Evolutionary conservation across 2,888 invertebrate genomes (phyloP).

Genomic region (Scaptomyza reducta): DNA sequence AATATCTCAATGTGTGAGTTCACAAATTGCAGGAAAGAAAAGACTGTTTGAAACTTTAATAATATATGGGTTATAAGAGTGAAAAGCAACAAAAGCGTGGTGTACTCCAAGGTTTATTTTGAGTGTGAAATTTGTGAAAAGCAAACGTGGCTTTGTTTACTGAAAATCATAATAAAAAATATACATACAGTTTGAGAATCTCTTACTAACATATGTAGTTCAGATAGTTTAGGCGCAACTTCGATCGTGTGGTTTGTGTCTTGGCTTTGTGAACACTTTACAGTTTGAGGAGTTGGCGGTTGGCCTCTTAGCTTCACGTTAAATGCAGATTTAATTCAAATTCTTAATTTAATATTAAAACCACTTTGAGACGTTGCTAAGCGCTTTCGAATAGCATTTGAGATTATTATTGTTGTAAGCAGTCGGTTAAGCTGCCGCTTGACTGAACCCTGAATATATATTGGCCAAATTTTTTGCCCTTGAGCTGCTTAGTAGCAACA

Average conservation of each 20-base stretch:
- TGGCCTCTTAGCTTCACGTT: neutral
- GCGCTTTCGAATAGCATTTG: too few species aligned
- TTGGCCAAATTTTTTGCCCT: conserved; percentile 31
- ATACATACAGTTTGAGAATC: conserved; percentile 2
- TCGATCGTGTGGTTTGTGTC: conserved; percentile 11
- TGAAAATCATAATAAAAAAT: neutral
- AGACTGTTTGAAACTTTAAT: neutral
- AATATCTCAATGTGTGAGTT: neutral
- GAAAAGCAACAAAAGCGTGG: neutral
- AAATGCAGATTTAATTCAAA: neutral
- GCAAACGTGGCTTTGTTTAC: neutral
- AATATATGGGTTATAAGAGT: neutral
- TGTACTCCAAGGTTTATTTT: neutral
- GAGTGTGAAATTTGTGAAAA: neutral
- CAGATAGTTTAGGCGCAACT: neutral
- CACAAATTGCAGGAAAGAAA: neutral
- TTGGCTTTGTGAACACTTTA: neutral
- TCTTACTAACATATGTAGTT: neutral
- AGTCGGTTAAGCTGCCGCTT: conserved; percentile 6
- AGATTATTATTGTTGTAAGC: neutral
- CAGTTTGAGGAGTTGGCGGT: neutral
- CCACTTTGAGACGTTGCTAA: neutral
- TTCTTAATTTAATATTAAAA: neutral
- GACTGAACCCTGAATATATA: conserved; percentile 35
- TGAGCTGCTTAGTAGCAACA: conserved; percentile 15